phyloP scores from a whole-genome alignment of 2,888 invertebrate species.

The Scaptomyza caliginosa region DNA sequence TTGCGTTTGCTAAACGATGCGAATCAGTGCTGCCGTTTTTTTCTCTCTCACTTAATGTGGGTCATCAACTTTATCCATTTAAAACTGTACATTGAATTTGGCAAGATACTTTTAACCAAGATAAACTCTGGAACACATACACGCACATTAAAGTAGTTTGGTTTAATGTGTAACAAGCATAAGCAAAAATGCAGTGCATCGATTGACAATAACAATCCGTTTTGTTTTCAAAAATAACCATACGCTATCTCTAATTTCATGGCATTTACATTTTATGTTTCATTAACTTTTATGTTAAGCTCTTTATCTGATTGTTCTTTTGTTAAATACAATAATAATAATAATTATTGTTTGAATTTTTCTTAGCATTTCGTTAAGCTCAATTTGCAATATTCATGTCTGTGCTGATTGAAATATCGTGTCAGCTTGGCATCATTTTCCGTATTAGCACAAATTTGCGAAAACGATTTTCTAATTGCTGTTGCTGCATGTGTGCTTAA shows the following conservation, averaged over 20 bases:
- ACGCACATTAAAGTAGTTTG: slow-evolving; percentile 2
- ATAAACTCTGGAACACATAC: slow-evolving; percentile 9
- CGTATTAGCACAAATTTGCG: neutral
- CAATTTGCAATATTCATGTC: too few species aligned
- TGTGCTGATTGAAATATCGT: neutral
- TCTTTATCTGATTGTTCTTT: neutral
- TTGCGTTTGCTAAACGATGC: slow-evolving; percentile 11
- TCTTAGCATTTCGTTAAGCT: neutral
- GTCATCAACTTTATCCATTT: slow-evolving; percentile 52
- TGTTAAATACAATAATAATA: neutral
- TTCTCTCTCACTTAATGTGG: slow-evolving; percentile 23
- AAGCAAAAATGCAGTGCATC: neutral
- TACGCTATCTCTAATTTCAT: neutral
- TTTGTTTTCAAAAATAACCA: neutral
- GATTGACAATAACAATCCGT: slow-evolving; percentile 1
- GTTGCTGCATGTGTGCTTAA: neutral
- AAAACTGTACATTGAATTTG: slow-evolving; percentile 31
- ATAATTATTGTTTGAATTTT: neutral
- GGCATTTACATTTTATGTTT: neutral
- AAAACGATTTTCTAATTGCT: neutral
- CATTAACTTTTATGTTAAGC: neutral
- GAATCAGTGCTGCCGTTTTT: slow-evolving; percentile 20
- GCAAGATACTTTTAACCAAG: slow-evolving; percentile 21
- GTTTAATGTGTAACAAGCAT: neutral
- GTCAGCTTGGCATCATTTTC: neutral